phyloP scores from a whole-genome alignment of 2,888 invertebrate genomes.

The Volucella inflata region DNA sequence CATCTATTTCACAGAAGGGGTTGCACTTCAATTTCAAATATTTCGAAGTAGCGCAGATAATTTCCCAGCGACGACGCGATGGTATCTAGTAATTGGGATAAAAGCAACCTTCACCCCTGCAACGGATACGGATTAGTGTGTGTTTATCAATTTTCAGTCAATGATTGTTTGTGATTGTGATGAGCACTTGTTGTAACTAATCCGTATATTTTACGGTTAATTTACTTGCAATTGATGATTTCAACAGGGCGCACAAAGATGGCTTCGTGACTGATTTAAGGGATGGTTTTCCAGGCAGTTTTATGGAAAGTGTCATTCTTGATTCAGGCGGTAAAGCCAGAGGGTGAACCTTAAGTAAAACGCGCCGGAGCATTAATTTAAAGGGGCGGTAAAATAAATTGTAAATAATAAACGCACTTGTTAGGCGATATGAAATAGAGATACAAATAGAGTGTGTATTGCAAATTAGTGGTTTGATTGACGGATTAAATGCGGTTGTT shows the following conservation, averaged over 20 bases:
- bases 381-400: conserved; percentile 51
- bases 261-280: conserved; percentile 42
- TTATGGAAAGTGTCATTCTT: conserved; percentile 4
- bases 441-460: too few relatives aligned
- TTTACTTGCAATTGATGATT: conserved; percentile 67
- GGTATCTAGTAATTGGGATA: conserved; percentile 24
- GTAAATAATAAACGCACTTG: conserved; percentile 42
- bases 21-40: conserved; percentile 37
- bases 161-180: conserved; percentile 61
- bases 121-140: conserved; percentile 37
- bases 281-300: conserved; percentile 43
- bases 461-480: conserved; percentile 20
- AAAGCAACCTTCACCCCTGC: conserved; percentile 5
- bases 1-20: conserved; percentile 43
- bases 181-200: conserved; percentile 73
- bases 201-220: conserved; percentile 71
- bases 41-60: conserved; percentile 37
- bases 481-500: neutral
- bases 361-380: conserved; percentile 15
- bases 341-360: too few relatives aligned
- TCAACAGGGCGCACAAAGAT: conserved; percentile 42
- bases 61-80: conserved; percentile 32
- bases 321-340: neutral
- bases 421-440: neutral
- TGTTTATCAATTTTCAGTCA: conserved; percentile 52